These are phyloP conservation scores for Microcebus tavaratra DNA, from an alignment of 2,113 vertebrate genomes.

Conservation along the genomic window DNA sequence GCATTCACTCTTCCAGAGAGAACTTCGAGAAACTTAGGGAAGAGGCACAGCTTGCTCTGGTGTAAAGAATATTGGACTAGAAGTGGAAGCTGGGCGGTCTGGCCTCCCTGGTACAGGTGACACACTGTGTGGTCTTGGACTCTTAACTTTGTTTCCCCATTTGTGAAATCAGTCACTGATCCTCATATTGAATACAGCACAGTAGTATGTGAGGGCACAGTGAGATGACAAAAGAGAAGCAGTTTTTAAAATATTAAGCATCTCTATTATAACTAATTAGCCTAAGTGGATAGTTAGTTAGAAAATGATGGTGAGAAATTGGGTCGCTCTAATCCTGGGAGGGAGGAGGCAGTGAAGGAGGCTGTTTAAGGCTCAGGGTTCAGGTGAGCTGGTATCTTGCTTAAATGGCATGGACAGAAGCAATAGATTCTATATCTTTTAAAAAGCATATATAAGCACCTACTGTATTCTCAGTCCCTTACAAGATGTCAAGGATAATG, in stretches of 20 bases:
- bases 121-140: background rate
- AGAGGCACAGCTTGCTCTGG: background rate
- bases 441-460: background rate
- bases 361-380: background rate
- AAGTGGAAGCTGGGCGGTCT: background rate
- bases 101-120: background rate
- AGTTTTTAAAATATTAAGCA: conserved; percentile 42
- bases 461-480: background rate
- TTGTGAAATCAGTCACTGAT: background rate
- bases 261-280: conserved; percentile 49
- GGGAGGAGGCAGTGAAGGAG: background rate
- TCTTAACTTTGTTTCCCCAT: background rate
- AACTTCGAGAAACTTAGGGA: conserved; percentile 26
- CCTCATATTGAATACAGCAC: background rate
- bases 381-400: background rate
- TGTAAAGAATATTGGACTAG: background rate
- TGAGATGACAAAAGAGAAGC: background rate
- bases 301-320: conserved; percentile 63
- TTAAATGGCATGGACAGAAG: background rate
- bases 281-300: conserved; percentile 51
- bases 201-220: background rate
- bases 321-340: conserved; percentile 20
- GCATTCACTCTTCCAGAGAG: conserved; percentile 3
- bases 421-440: background rate
- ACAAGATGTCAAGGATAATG: background rate